A percentile compares a stretch with the other conserved stretches of the same genome.
These are phyloP conservation scores for Xanthia icteritia DNA, from an alignment of 2,888 invertebrate genomes.

Conservation along the genomic window DNA sequence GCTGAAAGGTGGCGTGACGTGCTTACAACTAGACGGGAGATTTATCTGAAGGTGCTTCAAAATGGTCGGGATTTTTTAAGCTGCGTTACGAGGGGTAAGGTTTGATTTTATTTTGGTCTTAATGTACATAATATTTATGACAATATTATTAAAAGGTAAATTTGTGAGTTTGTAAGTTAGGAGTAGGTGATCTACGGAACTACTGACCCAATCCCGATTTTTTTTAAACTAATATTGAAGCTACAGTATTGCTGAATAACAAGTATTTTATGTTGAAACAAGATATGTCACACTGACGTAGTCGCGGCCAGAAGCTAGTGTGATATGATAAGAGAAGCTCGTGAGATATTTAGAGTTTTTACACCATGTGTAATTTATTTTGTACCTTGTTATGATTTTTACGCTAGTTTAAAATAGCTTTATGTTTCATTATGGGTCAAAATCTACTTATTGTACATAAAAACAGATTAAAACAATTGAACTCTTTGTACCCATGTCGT, in stretches of 20 bases:
- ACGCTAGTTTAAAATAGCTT: background rate
- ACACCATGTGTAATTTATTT: background rate
- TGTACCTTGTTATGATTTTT: background rate
- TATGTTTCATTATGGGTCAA: background rate
- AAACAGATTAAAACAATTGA: background rate
- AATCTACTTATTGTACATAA: background rate
- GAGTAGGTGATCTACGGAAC: too few species aligned
- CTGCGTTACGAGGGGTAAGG: background rate
- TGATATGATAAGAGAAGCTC: background rate
- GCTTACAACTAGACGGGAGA: constrained; percentile 48
- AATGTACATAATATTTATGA: too few species aligned
- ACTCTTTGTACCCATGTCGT: too few species aligned
- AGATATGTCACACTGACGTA: too few species aligned
- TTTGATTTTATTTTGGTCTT: background rate
- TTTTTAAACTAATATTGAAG: too few species aligned
- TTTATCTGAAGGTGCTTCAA: constrained; percentile 52
- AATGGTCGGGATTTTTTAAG: constrained; percentile 33
- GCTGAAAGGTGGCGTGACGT: constrained; percentile 58
- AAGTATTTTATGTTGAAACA: too few species aligned
- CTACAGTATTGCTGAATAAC: too few species aligned
- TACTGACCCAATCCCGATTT: too few species aligned
- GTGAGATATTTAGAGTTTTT: background rate
- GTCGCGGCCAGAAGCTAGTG: too few species aligned
- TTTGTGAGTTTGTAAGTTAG: too few species aligned
- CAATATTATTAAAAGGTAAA: too few species aligned